phyloP scores from a whole-genome alignment of 1,140 invertebrate species.

The Drosophila ananassae region DNA sequence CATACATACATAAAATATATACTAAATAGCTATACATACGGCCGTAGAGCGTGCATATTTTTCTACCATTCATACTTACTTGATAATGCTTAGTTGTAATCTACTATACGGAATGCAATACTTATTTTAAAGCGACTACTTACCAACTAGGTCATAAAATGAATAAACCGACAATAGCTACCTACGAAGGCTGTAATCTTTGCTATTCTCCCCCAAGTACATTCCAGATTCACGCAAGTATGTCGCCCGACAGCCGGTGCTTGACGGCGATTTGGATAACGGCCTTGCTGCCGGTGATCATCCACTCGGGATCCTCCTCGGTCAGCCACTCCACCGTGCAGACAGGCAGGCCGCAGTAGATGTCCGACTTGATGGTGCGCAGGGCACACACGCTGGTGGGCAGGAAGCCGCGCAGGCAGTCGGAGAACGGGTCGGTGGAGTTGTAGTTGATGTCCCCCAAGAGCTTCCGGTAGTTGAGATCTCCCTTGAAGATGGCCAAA shows the following conservation, averaged over 20 bases:
- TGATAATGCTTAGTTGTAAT: constrained; percentile 67
- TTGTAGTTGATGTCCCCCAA: constrained; percentile 94
- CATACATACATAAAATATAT: constrained; percentile 27
- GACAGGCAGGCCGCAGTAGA: constrained; percentile 90
- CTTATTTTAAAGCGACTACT: constrained; percentile 65
- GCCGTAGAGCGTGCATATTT: constrained; percentile 78
- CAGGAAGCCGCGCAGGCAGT: constrained; percentile 91
- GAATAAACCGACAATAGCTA: constrained; percentile 58
- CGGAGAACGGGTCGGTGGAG: constrained; percentile 88
- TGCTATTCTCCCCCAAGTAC: background rate
- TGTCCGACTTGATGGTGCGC: constrained; percentile 95
- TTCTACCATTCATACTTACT: constrained; percentile 79
- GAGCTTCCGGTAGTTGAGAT: constrained; percentile 98
- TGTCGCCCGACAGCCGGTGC: constrained; percentile 33
- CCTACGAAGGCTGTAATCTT: constrained; percentile 16
- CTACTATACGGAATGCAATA: constrained; percentile 68
- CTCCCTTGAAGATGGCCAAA: constrained; percentile 96
- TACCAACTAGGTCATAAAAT: constrained; percentile 62
- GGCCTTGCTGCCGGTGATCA: constrained; percentile 94
- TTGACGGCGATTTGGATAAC: constrained; percentile 70
- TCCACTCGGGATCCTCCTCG: constrained; percentile 89
- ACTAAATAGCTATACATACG: constrained; percentile 56
- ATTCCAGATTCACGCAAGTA: background rate
- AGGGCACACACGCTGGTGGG: constrained; percentile 92
- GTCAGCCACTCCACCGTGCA: constrained; percentile 86